Conservation (phyloP, 1,140 invertebrate genomes). For the Mya arenaria region DNA sequence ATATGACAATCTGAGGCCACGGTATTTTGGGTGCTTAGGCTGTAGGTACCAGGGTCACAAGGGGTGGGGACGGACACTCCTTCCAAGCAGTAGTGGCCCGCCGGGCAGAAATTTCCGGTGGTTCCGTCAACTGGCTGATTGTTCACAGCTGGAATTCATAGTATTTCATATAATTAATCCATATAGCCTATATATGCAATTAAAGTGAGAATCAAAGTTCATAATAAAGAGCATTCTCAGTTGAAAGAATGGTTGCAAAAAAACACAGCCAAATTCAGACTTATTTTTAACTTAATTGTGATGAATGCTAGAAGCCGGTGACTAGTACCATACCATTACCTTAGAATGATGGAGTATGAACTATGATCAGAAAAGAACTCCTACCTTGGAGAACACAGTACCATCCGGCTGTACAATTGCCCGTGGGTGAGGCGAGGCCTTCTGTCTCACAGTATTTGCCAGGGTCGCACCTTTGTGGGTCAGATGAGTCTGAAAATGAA, state of each 20-base stretch:
- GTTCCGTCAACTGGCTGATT: constrained; percentile 69
- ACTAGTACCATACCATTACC: too few relatives aligned
- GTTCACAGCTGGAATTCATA: too few relatives aligned
- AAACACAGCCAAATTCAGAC: too few relatives aligned
- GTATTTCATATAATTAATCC: too few relatives aligned
- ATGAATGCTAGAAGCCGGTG: too few relatives aligned
- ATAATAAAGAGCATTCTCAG: too few relatives aligned
- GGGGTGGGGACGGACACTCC: constrained; percentile 69
- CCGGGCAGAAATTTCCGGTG: constrained; percentile 73
- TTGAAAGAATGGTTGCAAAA: too few relatives aligned
- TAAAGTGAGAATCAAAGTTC: too few relatives aligned
- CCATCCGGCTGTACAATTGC: constrained; percentile 74
- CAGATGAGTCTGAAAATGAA: constrained; percentile 67
- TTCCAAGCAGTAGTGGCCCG: constrained; percentile 70
- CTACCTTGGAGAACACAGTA: constrained; percentile 69
- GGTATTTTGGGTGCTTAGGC: constrained; percentile 67
- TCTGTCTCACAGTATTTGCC: constrained; percentile 75
- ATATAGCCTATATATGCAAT: too few relatives aligned
- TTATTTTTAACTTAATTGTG: too few relatives aligned
- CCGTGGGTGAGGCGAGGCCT: constrained; percentile 70
- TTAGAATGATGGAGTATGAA: too few relatives aligned
- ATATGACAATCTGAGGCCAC: constrained; percentile 67
- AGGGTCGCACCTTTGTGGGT: constrained; percentile 71
- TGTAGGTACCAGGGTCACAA: constrained; percentile 75
- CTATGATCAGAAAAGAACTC: too few relatives aligned